Conservation (phyloP, 2,888 invertebrate species). For the Seira sanloemensis region DNA sequence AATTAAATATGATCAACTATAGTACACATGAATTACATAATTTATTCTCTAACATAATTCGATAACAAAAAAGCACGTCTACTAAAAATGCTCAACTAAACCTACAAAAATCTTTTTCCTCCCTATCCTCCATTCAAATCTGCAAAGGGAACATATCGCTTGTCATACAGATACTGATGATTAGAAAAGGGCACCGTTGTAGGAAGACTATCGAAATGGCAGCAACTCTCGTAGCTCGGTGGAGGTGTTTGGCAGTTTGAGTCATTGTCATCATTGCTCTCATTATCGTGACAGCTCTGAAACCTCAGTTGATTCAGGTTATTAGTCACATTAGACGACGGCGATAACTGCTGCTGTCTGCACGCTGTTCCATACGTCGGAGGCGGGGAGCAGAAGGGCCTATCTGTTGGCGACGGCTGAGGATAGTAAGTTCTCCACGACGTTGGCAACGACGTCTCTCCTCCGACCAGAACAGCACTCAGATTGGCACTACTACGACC, state of each 20-base stretch:
- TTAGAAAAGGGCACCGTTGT: slow-evolving; percentile 49
- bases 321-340: slow-evolving; percentile 15
- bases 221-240: slow-evolving; percentile 56
- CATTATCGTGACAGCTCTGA: slow-evolving; percentile 13
- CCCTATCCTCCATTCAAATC: not conserved
- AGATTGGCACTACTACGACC: not conserved
- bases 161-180: not conserved
- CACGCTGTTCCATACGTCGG: slow-evolving; percentile 42
- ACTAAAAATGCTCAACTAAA: too few relatives aligned
- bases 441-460: not conserved
- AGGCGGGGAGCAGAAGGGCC: slow-evolving; percentile 42
- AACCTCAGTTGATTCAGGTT: slow-evolving; percentile 2
- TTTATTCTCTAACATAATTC: not conserved
- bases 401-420: slow-evolving; percentile 28
- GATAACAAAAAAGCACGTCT: too few relatives aligned
- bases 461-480: not conserved
- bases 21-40: not conserved
- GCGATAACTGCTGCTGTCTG: slow-evolving; percentile 22
- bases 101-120: not conserved
- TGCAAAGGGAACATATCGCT: slow-evolving; percentile 8
- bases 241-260: slow-evolving; percentile 45
- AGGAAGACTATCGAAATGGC: slow-evolving; percentile 54
- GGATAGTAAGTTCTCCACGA: slow-evolving; percentile 49
- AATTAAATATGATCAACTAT: not conserved
- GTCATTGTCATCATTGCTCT: slow-evolving; percentile 22